These are phyloP conservation scores for Amphibalanus amphitrite DNA, from an alignment of 1,140 invertebrate genomes.

Conservation along the genomic window DNA sequence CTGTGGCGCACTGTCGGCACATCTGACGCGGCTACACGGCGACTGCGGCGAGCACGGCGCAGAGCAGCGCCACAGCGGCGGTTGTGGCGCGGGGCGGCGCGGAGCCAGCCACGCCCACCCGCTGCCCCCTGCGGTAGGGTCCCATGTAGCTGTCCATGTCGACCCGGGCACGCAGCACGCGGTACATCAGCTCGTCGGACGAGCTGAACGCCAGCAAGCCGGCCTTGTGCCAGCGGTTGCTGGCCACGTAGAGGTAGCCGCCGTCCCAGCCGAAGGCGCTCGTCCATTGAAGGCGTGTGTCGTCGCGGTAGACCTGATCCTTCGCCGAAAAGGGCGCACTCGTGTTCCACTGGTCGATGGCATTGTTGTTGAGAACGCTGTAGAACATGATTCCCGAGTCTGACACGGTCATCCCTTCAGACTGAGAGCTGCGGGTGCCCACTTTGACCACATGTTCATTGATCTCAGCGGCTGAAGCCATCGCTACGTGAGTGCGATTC, in stretches of 20 bases:
- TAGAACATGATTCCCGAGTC: not conserved
- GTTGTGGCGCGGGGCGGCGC: too few species aligned
- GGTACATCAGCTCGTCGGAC: not conserved
- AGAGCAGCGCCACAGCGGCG: not conserved
- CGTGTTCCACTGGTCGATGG: slow-evolving; percentile 4
- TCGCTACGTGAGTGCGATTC: not conserved
- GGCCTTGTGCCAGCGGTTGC: not conserved
- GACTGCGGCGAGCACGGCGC: not conserved
- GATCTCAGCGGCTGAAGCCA: not conserved
- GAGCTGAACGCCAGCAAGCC: not conserved
- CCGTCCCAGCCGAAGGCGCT: not conserved
- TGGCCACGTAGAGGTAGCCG: not conserved
- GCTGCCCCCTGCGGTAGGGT: not conserved
- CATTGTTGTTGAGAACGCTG: not conserved
- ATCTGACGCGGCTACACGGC: not conserved
- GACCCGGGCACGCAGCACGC: not conserved
- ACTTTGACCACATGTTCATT: not conserved
- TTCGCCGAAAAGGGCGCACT: not conserved
- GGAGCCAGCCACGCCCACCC: not conserved
- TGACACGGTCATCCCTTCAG: not conserved
- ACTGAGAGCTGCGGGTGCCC: not conserved
- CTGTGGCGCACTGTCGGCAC: too few species aligned
- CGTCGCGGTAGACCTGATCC: not conserved
- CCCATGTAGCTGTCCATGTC: not conserved
- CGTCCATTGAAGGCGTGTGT: not conserved